A percentile compares a stretch with the other conserved stretches of the same genome.
Conservation (phyloP, 2,888 invertebrate species). For the Phalera bucephala region DNA sequence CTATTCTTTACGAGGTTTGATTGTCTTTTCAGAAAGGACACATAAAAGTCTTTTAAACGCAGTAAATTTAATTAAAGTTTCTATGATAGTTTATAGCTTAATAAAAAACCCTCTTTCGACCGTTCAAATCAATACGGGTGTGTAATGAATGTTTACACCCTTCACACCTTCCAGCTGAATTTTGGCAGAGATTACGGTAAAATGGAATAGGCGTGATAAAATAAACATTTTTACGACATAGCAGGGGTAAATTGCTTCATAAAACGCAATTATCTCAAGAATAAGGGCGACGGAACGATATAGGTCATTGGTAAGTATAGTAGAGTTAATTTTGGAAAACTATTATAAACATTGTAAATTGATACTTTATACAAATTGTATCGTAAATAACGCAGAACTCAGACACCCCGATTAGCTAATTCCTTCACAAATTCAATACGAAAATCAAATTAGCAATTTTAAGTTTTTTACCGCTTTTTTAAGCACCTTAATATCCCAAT, state of each 20-base stretch:
- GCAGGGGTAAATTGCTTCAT: slow-evolving; percentile 68
- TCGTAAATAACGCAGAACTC: too few species aligned
- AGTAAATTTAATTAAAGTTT: too few species aligned
- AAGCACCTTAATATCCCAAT: too few species aligned
- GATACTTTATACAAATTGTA: neutral
- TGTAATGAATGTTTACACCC: slow-evolving; percentile 16
- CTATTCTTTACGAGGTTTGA: too few species aligned
- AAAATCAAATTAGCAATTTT: too few species aligned
- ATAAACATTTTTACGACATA: slow-evolving; percentile 70
- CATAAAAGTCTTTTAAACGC: too few species aligned
- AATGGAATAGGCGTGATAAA: slow-evolving; percentile 64
- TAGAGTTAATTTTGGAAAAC: slow-evolving; percentile 19
- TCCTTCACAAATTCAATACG: too few species aligned
- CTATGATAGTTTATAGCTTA: too few species aligned
- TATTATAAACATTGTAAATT: slow-evolving; percentile 3
- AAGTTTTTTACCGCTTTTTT: too few species aligned
- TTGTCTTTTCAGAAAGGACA: too few species aligned
- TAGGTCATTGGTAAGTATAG: slow-evolving; percentile 27
- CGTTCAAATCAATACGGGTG: slow-evolving; percentile 16
- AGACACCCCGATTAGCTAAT: too few species aligned
- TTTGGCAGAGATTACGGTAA: slow-evolving; percentile 57
- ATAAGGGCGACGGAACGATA: slow-evolving; percentile 46
- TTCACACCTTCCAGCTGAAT: slow-evolving; percentile 36
- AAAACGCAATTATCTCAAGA: slow-evolving; percentile 71
- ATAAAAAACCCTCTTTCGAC: too few species aligned